Evolutionary conservation across 2,113 vertebrate genomes (phyloP), one percentile per base, ranked within the genome.

Genomic region (Miniopterus natalensis): DNA sequence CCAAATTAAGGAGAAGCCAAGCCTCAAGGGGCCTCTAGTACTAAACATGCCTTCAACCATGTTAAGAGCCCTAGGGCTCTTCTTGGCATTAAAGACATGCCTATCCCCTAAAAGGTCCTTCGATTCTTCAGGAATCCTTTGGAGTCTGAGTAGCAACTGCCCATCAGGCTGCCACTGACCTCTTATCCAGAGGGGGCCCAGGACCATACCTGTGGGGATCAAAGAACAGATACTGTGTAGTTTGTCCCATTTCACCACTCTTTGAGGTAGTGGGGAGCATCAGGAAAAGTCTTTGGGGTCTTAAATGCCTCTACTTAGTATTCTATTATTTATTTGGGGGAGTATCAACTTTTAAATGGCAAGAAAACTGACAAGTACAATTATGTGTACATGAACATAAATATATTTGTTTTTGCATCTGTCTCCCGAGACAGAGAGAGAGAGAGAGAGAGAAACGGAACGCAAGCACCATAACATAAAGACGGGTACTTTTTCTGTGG

Each of bases 351-450:
- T 91, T 70, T 31, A 93, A 93, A 47, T 55, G 40, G 6, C 51
- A 96, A 77, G 90, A 84, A 87, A n/a, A 79, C 5, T 55, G 20
- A 18, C 17, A 47, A 42, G 42, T 55, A 87, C 42, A 74, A 75
- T 66, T 83, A 57, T n/a, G 55, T 85, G 20, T 74, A 84, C 7
- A 80, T 68, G 65, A 89, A 87, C 20, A 92, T 31, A 89, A 70
- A 85, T 59, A 61, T 51, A 27, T 68, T 53, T 78, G 18, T 23
- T 31, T 94, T 47, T 36, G 40, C 49, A 57, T 74, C 29, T 86
- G 7, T 42, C 47, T 87, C 9, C 15, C 4, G 65, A 18, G n/a
- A 13, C 31, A 68, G 65, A 68, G 65, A 5, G 73, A 20, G 47
- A 20, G 27, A 51, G 47, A 31, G 47, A 77, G 29, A n/a, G 68